Evolutionary conservation across 1,140 invertebrate genomes (phyloP).

Genomic region (Procambarus virginalis): DNA sequence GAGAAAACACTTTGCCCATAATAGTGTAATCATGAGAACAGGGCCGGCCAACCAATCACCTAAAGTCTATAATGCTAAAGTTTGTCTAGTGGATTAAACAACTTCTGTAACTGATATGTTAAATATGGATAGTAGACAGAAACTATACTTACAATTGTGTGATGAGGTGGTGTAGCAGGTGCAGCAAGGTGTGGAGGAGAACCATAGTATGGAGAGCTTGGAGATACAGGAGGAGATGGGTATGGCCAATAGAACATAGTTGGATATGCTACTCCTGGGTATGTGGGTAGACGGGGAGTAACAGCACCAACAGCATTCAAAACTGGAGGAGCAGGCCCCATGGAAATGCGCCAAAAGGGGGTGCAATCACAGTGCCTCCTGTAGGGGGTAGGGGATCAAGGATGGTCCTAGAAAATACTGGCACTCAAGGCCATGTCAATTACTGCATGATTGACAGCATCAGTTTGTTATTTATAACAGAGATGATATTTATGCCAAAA

Average conservation of each 20-base stretch:
- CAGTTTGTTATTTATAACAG: background rate
- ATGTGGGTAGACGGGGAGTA: slow-evolving; percentile 77
- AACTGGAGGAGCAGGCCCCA: slow-evolving; percentile 74
- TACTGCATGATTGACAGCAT: slow-evolving; percentile 16
- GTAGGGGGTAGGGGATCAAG: slow-evolving; percentile 54
- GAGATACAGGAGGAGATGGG: slow-evolving; percentile 92
- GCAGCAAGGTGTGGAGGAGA: slow-evolving; percentile 75
- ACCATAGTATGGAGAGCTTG: slow-evolving; percentile 85
- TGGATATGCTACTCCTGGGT: slow-evolving; percentile 73
- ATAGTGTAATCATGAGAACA: too few relatives aligned
- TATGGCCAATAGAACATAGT: slow-evolving; percentile 91
- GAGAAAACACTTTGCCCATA: too few relatives aligned
- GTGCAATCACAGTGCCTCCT: slow-evolving; percentile 79
- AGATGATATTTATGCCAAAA: background rate
- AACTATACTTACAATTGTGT: slow-evolving; percentile 60
- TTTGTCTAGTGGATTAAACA: too few relatives aligned
- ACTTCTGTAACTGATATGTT: background rate
- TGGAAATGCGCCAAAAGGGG: slow-evolving; percentile 74
- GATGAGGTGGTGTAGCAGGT: slow-evolving; percentile 70
- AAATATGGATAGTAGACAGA: background rate
- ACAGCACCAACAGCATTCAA: slow-evolving; percentile 76
- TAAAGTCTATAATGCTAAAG: too few relatives aligned
- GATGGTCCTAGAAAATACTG: background rate
- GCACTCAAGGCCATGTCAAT: background rate
- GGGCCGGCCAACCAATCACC: too few relatives aligned